phyloP scores from a whole-genome alignment of 2,888 invertebrate genomes.

The Chouioia cunea region DNA sequence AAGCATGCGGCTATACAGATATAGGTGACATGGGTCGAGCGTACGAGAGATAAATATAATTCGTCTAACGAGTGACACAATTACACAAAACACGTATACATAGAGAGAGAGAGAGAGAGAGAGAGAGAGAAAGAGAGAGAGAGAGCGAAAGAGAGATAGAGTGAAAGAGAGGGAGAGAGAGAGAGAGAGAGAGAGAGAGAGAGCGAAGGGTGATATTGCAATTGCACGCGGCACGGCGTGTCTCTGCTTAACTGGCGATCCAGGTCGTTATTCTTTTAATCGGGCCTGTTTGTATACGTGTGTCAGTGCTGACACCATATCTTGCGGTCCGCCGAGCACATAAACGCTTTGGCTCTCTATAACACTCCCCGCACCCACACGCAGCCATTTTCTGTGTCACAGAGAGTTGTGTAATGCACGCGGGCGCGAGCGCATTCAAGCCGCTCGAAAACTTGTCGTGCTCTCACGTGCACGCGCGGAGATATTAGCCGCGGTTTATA shows the following conservation, averaged over 20 bases:
- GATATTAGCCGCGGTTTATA: constrained; percentile 31
- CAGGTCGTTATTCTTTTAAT: constrained; percentile 49
- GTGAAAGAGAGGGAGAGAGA: no score
- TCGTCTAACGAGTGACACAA: constrained; percentile 14
- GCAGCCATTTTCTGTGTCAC: background rate
- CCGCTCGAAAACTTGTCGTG: constrained; percentile 30
- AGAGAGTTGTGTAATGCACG: background rate
- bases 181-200: no score
- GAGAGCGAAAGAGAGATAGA: no score
- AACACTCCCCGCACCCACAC: background rate
- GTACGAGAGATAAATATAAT: constrained; percentile 28
- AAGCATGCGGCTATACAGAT: background rate
- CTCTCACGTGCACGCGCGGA: constrained; percentile 1
- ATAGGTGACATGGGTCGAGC: no score
- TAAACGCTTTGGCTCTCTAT: background rate
- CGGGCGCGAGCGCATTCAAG: no score
- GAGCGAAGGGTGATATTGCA: background rate
- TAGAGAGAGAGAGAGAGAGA: no score
- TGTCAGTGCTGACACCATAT: background rate
- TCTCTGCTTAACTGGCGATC: constrained; percentile 39
- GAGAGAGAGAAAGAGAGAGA: no score
- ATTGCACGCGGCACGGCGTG: background rate
- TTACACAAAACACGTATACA: no score
- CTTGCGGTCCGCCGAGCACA: constrained; percentile 14
- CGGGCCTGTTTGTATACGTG: constrained; percentile 28